Conservation (phyloP, 2,888 invertebrate genomes). For the Andrena flavipes region DNA sequence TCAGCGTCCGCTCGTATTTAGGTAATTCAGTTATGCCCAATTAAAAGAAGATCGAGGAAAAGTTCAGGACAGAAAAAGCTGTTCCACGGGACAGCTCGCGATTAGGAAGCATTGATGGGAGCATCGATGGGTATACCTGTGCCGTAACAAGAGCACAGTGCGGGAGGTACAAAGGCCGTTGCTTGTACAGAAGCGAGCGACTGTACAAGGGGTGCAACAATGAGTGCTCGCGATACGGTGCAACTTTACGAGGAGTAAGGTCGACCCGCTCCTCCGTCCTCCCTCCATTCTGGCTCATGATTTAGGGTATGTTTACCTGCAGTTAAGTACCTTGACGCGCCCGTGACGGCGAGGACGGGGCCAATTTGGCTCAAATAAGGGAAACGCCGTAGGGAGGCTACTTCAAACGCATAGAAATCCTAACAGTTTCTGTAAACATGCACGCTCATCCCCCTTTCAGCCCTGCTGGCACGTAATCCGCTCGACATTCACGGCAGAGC, state of each 20-base stretch:
- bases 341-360: conserved; percentile 69
- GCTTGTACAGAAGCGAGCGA: conserved; percentile 49
- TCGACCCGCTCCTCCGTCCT: conserved; percentile 41
- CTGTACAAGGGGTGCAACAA: conserved; percentile 58
- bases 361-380: conserved; percentile 72
- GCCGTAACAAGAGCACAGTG: conserved; percentile 27
- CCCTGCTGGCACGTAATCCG: conserved; percentile 54
- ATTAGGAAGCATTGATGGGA: conserved; percentile 12
- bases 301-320: conserved; percentile 81
- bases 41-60: not conserved
- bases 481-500: conserved; percentile 28
- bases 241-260: conserved; percentile 72
- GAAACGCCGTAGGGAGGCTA: conserved; percentile 65
- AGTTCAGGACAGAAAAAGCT: not conserved
- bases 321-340: conserved; percentile 78
- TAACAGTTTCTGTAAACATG: conserved; percentile 78
- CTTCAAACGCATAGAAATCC: conserved; percentile 68
- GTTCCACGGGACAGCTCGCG: not conserved
- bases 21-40: not conserved
- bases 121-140: conserved; percentile 42
- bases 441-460: conserved; percentile 53
- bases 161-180: conserved; percentile 13
- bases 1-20: too few relatives aligned
- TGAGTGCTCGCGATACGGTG: conserved; percentile 60
- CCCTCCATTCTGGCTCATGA: conserved; percentile 61